Evolutionary conservation across 2,113 vertebrate species (phyloP), one percentile per base, ranked within the genome.

Genomic region (Opisthocomus hoazin): DNA sequence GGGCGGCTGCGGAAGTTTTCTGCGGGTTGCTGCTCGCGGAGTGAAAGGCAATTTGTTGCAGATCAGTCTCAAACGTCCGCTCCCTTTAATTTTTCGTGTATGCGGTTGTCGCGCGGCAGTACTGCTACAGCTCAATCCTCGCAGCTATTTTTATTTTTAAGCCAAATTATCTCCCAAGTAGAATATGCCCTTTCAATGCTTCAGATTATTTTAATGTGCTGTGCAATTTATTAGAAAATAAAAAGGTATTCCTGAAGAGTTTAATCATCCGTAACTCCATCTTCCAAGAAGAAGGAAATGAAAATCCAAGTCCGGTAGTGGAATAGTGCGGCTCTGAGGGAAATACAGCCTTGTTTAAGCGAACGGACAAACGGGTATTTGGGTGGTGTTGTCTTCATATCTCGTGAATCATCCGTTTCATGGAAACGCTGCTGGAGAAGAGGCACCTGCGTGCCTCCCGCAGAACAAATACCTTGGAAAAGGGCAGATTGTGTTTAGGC

Each of bases 391-490:
- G 29, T 12, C 48, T 51, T 26, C 39, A 0, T 27, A 1, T 19
- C 4, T 21, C 39, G 1, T 6, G 60, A 36, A 11, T 22, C 34
- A 8, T 12, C 8, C 14, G 1, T 48, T 61, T 34, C 8, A 2
- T 29, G 36, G 48, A 56, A 65, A 6, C 12, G 17, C 30, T 13
- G 63, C 64, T 56, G 43, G 37, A 11, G 45, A 17, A n/a, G 1
- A 37, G 19, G 63, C 84, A 21, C 76, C 48, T 10, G 10, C 3
- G 22, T 39, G 41, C 24, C 91, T 63, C 27, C 4, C 21, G 20
- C 18, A 2, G 41, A 22, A 22, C 9, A 14, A 27, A 10, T 14
- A 7, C 2, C 37, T 12, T 17, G 0, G 0, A 4, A n/a, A 43
- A 82, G 51, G 34, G 66, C 54, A n/a, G 51, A 15, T 48, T 37